phyloP scores from a whole-genome alignment of 1,140 invertebrate species.

The Procambarus clarkii region DNA sequence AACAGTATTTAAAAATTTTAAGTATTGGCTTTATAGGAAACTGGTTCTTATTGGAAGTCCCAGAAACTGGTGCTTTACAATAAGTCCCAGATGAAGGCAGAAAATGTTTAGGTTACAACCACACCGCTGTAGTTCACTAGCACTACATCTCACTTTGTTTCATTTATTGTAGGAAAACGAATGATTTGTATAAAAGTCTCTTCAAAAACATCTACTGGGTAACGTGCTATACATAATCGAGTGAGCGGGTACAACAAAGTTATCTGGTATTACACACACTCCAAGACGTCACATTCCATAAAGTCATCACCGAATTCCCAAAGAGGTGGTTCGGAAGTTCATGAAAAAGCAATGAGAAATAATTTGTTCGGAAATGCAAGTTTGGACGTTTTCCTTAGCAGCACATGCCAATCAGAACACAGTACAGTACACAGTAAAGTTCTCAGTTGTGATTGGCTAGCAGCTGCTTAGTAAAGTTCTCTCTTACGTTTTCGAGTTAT shows the following conservation, averaged over 20 bases:
- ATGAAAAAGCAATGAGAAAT: slow-evolving; percentile 61
- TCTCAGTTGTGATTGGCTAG: slow-evolving; percentile 49
- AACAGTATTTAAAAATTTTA: slow-evolving; percentile 10
- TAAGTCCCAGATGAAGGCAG: slow-evolving; percentile 60
- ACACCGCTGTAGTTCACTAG: slow-evolving; percentile 60
- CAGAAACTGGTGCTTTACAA: slow-evolving; percentile 50
- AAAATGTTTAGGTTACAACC: slow-evolving; percentile 51
- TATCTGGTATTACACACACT: slow-evolving; percentile 53
- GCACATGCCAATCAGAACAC: slow-evolving; percentile 49
- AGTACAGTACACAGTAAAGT: slow-evolving; percentile 18
- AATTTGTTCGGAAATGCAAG: slow-evolving; percentile 59
- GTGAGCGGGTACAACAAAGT: slow-evolving; percentile 68
- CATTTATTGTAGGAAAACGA: slow-evolving; percentile 70
- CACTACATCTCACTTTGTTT: slow-evolving; percentile 66
- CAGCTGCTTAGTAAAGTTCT: slow-evolving; percentile 40
- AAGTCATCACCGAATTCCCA: slow-evolving; percentile 50
- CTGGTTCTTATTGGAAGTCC: slow-evolving; percentile 37
- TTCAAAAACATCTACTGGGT: slow-evolving; percentile 68
- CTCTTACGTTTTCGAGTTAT: slow-evolving; percentile 14
- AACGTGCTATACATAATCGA: slow-evolving; percentile 68
- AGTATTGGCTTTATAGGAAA: slow-evolving; percentile 20
- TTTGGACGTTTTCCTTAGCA: slow-evolving; percentile 65
- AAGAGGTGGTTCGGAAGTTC: slow-evolving; percentile 52
- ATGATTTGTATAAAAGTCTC: slow-evolving; percentile 65
- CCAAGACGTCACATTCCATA: slow-evolving; percentile 31